Evolutionary conservation across 2,797 vertebrate species (phyloP).

Genomic region (Acrossocheilus wenchowensis): DNA sequence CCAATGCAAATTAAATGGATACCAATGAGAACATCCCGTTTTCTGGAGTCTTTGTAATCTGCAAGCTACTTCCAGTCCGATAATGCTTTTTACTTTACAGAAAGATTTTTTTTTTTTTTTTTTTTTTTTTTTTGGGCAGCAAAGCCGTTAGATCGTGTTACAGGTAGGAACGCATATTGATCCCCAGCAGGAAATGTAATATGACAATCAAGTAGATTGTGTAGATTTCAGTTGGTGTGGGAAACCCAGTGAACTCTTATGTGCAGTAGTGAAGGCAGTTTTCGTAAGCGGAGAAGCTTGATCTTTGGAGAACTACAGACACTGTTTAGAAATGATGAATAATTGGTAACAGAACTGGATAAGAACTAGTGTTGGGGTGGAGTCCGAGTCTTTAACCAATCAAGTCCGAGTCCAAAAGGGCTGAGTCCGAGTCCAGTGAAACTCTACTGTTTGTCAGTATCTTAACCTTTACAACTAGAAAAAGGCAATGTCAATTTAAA

Average conservation of each 20-base stretch:
- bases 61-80: conserved; percentile 42
- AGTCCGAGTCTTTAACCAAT: too few relatives aligned
- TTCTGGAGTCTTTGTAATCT: conserved; percentile 62
- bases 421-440: too few relatives aligned
- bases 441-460: too few relatives aligned
- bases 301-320: not conserved
- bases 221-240: not conserved
- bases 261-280: not conserved
- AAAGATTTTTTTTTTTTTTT: conserved; percentile 52
- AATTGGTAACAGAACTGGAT: conserved; percentile 51
- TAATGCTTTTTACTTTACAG: conserved; percentile 59
- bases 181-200: conserved; percentile 1
- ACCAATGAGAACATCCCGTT: conserved; percentile 66
- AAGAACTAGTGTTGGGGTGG: conserved; percentile 7
- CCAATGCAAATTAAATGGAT: conserved; percentile 74
- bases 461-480: too few relatives aligned
- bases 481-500: too few relatives aligned
- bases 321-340: not conserved
- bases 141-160: conserved; percentile 63
- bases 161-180: conserved; percentile 63
- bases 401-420: not conserved
- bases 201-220: not conserved
- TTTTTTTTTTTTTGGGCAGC: conserved; percentile 22
- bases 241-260: not conserved
- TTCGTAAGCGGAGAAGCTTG: not conserved